phyloP scores from a whole-genome alignment of 2,797 vertebrate species.

The Bucorvus abyssinicus region DNA sequence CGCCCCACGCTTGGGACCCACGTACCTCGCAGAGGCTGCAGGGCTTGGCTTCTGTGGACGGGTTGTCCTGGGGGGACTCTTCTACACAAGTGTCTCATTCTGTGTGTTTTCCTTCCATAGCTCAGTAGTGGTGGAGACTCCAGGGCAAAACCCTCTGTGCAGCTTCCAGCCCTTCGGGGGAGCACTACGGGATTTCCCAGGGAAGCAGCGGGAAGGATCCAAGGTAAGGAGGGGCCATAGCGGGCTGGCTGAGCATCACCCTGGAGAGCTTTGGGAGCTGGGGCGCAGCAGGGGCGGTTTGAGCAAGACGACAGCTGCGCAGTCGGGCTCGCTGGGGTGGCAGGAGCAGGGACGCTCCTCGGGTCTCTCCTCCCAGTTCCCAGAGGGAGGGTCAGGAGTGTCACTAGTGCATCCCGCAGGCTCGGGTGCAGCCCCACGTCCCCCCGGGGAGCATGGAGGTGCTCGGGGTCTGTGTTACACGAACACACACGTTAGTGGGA shows the following conservation, averaged over 20 bases:
- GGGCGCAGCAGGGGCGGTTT: not conserved
- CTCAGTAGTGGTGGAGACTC: fast-evolving
- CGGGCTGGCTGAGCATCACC: not conserved
- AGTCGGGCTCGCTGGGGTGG: not conserved
- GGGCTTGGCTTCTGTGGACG: not conserved
- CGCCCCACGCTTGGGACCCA: fast-evolving
- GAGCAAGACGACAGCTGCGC: not conserved
- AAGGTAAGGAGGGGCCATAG: not conserved
- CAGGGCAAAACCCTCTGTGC: not conserved
- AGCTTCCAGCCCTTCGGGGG: not conserved
- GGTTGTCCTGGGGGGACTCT: not conserved
- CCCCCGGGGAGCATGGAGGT: too few relatives aligned
- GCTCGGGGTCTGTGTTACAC: too few relatives aligned
- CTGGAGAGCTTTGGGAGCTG: not conserved
- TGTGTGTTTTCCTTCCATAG: not conserved
- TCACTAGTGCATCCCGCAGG: fast-evolving
- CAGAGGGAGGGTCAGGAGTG: fast-evolving
- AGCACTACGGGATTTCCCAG: fast-evolving
- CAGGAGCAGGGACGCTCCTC: not conserved
- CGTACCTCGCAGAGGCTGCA: fast-evolving
- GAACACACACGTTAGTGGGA: too few relatives aligned
- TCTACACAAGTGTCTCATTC: not conserved
- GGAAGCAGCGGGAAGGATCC: not conserved
- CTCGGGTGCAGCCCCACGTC: not conserved
- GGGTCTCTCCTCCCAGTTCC: not conserved